A percentile compares a stretch with the other conserved stretches of the same genome.
Evolutionary conservation across 2,888 invertebrate species (phyloP).

Genomic region (Eristalinus aeneus): DNA sequence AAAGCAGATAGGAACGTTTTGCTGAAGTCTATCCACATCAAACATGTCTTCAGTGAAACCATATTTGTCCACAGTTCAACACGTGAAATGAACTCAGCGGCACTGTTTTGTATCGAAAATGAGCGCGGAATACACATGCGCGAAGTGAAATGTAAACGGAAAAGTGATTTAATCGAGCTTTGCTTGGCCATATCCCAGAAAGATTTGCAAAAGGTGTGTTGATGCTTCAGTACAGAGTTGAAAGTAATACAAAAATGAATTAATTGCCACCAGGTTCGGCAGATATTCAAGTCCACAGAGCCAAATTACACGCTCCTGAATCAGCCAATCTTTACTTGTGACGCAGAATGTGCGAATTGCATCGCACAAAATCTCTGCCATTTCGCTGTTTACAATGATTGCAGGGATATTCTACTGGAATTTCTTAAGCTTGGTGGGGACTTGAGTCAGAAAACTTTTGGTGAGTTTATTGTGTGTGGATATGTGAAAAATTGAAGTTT

Average conservation of each 20-base stretch:
- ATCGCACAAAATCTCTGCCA: constrained; percentile 70
- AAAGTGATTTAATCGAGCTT: constrained; percentile 49
- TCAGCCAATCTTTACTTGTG: constrained; percentile 44
- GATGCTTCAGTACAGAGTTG: not conserved
- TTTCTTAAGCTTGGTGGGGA: constrained; percentile 69
- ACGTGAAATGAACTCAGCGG: constrained; percentile 25
- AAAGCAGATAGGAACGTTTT: not conserved
- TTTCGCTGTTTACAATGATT: constrained; percentile 70
- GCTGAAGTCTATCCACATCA: not conserved
- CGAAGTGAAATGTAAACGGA: constrained; percentile 34
- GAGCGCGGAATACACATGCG: not conserved
- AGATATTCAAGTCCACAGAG: not conserved
- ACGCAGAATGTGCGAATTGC: constrained; percentile 39
- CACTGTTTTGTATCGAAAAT: not conserved
- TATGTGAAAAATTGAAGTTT: not conserved
- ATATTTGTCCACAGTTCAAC: not conserved
- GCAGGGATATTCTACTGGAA: constrained; percentile 55
- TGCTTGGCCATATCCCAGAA: constrained; percentile 57
- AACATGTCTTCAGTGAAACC: not conserved
- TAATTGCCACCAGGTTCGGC: constrained; percentile 11
- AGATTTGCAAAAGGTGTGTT: constrained; percentile 43
- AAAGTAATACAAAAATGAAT: not conserved
- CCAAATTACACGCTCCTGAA: constrained; percentile 21
- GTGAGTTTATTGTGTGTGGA: no score
- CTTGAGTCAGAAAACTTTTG: constrained; percentile 66